These are phyloP conservation scores for Chironomus tepperi DNA, from an alignment of 1,140 invertebrate genomes.

Conservation along the genomic window DNA sequence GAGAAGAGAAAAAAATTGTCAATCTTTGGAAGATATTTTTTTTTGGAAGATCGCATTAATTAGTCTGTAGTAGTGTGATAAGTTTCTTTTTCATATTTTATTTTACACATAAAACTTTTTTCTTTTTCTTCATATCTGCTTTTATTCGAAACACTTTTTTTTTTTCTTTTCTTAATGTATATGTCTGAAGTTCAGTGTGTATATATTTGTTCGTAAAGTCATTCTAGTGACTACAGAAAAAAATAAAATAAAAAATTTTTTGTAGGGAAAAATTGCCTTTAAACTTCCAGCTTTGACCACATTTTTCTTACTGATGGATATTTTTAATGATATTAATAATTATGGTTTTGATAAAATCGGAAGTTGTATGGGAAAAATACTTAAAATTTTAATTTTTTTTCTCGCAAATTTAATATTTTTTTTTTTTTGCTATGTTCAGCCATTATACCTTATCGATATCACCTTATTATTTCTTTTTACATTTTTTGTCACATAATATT, in stretches of 20 bases:
- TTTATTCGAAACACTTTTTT: background rate
- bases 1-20: too few relatives aligned
- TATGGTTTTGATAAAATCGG: background rate
- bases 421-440: background rate
- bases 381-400: too few relatives aligned
- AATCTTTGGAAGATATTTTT: background rate
- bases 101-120: constrained; percentile 10
- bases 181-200: constrained; percentile 7
- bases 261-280: background rate
- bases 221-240: background rate
- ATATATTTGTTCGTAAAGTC: constrained; percentile 8
- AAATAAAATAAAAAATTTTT: background rate
- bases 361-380: background rate
- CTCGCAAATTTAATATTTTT: background rate
- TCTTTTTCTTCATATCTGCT: constrained; percentile 8
- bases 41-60: background rate
- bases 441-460: background rate
- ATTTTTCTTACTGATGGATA: background rate
- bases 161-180: constrained; percentile 8
- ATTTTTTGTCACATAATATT: too few relatives aligned
- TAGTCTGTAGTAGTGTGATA: constrained; percentile 6
- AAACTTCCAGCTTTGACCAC: background rate
- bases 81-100: background rate
- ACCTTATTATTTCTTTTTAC: too few relatives aligned
- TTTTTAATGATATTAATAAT: too few relatives aligned